phyloP scores from a whole-genome alignment of 2,113 vertebrate species.

The Psilopsiagon aymara region DNA sequence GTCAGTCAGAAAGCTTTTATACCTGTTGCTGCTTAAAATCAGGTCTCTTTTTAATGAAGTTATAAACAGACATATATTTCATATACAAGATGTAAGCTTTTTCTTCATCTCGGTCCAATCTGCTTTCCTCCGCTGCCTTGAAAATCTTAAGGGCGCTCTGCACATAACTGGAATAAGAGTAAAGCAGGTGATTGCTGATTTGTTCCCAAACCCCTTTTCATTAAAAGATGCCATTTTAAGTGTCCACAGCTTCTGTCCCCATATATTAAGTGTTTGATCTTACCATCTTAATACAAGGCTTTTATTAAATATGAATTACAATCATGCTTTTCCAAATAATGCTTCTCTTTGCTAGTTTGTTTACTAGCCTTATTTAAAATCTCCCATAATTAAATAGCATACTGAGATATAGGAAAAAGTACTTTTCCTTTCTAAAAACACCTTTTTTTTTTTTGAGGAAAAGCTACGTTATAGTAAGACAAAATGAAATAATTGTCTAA shows the following conservation, averaged over 20 bases:
- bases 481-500: neutral
- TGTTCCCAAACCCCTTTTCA: neutral
- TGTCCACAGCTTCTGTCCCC: neutral
- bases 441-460: neutral
- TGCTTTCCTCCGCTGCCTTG: constrained; percentile 92
- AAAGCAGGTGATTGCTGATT: neutral
- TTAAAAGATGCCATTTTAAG: neutral
- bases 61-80: constrained; percentile 94
- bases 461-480: neutral
- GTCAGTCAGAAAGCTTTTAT: constrained; percentile 42
- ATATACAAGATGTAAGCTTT: constrained; percentile 96
- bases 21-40: constrained; percentile 97
- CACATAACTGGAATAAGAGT: constrained; percentile 83
- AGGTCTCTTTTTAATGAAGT: constrained; percentile 91
- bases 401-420: neutral
- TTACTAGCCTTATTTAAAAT: neutral
- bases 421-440: neutral
- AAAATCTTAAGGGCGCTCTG: constrained; percentile 96
- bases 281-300: neutral
- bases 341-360: neutral
- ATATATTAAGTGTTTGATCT: neutral
- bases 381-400: neutral
- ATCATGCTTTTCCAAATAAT: neutral
- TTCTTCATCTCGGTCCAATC: constrained; percentile 95
- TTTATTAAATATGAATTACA: neutral